Percentiles rank a stretch among this genome's conserved stretches.
phyloP scores from a whole-genome alignment of 1,140 invertebrate genomes.

The Drosophila cardini region DNA sequence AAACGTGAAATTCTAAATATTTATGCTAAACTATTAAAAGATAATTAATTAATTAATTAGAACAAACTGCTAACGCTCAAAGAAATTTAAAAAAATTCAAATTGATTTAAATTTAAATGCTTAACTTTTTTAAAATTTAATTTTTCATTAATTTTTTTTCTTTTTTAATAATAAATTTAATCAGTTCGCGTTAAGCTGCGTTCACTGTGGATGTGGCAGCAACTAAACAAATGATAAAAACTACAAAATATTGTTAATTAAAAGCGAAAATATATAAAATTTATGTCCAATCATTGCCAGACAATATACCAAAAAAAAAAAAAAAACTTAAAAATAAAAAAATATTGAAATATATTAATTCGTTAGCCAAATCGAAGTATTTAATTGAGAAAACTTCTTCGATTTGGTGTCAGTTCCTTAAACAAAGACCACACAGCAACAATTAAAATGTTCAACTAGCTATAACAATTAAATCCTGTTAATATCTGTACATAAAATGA shows the following conservation, averaged over 20 bases:
- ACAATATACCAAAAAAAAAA: constrained; percentile 51
- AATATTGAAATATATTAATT: constrained; percentile 16
- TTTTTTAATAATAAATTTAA: too few relatives aligned
- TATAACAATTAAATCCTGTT: constrained; percentile 53
- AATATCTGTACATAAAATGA: constrained; percentile 66
- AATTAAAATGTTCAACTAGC: constrained; percentile 71
- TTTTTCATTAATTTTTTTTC: constrained; percentile 14
- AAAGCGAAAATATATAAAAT: constrained; percentile 14
- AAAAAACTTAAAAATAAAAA: constrained; percentile 6
- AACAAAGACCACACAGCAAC: constrained; percentile 34
- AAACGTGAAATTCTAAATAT: constrained; percentile 70
- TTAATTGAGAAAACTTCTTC: constrained; percentile 1
- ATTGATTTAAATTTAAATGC: constrained; percentile 5
- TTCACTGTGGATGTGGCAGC: constrained; percentile 71
- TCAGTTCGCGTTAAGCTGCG: constrained; percentile 73
- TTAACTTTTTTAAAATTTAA: background rate
- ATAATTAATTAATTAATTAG: constrained; percentile 36
- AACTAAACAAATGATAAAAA: constrained; percentile 57
- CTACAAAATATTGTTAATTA: constrained; percentile 49
- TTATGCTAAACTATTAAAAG: constrained; percentile 47
- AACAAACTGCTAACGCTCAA: constrained; percentile 41
- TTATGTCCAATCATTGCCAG: constrained; percentile 49
- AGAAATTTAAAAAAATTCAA: background rate
- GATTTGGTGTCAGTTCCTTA: constrained; percentile 30
- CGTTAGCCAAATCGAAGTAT: constrained; percentile 9